These are phyloP conservation scores for Darevskia mixta DNA, from an alignment of 2,797 vertebrate genomes.

Conservation along the genomic window DNA sequence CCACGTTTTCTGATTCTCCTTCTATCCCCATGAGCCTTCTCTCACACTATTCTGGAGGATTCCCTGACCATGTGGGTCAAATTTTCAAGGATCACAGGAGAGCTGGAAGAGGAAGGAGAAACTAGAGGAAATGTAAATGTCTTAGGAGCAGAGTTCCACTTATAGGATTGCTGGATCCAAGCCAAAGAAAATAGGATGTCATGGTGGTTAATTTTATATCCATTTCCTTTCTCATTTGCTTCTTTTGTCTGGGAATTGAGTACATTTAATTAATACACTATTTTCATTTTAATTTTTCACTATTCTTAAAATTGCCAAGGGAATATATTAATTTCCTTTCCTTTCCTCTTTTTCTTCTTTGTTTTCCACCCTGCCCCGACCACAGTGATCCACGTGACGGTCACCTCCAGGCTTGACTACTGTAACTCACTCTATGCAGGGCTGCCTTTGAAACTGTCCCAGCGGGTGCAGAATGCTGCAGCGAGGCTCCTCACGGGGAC, in stretches of 20 bases:
- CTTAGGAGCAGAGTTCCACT: background rate
- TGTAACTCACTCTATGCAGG: no score
- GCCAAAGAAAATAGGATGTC: slow-evolving; percentile 3
- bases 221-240: slow-evolving; percentile 38
- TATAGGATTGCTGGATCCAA: no score
- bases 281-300: slow-evolving; percentile 41
- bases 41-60: background rate
- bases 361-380: no score
- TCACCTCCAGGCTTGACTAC: no score
- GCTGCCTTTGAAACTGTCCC: no score
- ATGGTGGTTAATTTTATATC: slow-evolving; percentile 30
- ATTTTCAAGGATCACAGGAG: background rate
- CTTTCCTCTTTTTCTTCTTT: slow-evolving; percentile 13
- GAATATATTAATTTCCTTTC: slow-evolving; percentile 54
- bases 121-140: background rate
- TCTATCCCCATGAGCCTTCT: background rate
- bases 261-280: slow-evolving; percentile 16
- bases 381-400: no score
- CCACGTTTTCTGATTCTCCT: background rate
- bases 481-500: no score
- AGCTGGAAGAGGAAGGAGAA: background rate
- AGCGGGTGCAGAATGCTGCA: no score
- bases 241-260: slow-evolving; percentile 28
- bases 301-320: slow-evolving; percentile 36
- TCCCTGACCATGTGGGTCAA: background rate